Conservation (phyloP, 2,888 invertebrate species). For the Drosophila meridionalis region DNA sequence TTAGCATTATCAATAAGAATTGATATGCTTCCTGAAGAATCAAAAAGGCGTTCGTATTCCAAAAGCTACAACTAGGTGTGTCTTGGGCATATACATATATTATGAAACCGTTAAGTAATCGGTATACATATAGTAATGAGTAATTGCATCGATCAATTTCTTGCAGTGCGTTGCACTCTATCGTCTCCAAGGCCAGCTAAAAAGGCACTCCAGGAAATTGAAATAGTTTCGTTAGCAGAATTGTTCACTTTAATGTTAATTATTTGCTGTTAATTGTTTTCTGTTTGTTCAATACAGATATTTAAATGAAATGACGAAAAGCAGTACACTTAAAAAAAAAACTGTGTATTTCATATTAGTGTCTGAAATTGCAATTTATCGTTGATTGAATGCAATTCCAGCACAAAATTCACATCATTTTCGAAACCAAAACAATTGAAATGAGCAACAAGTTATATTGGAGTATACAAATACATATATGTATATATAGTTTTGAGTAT, state of each 20-base stretch:
- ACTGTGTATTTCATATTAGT: background rate
- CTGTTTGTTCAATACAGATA: background rate
- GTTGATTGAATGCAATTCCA: background rate
- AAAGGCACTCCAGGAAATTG: constrained; percentile 2
- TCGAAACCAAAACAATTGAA: background rate
- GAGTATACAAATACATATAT: background rate
- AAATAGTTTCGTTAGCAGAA: background rate
- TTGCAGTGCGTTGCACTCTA: constrained; percentile 31
- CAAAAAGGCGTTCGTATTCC: too few relatives aligned
- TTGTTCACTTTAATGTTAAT: background rate
- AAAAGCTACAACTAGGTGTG: background rate
- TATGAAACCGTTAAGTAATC: background rate
- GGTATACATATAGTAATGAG: background rate
- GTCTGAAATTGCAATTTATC: background rate
- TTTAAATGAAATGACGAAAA: background rate
- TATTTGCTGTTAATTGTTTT: constrained; percentile 1
- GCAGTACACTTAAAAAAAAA: background rate
- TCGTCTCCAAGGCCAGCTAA: constrained; percentile 32
- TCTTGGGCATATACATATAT: background rate
- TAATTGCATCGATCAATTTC: background rate
- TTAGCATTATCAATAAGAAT: background rate
- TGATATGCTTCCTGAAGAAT: too few relatives aligned
- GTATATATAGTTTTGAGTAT: background rate
- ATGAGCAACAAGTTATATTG: background rate
- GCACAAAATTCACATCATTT: constrained; percentile 2